Base-by-base conservation (phyloP, 1,140 invertebrate species). In the Leguminivora glycinivorella region DNA sequence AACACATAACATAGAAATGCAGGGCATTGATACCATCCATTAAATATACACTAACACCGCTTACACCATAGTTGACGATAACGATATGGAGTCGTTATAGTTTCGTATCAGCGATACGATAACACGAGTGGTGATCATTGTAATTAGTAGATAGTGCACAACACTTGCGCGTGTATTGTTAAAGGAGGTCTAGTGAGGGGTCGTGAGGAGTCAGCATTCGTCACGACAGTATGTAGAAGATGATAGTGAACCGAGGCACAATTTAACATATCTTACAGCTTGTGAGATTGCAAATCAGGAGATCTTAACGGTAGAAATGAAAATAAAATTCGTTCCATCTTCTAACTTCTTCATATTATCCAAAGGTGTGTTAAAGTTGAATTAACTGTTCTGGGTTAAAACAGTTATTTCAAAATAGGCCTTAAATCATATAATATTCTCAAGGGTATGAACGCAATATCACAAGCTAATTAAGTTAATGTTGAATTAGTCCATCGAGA, bases 401-500 rank as follows among this genome's bases (percentile, higher is more conserved):
- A n/a, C n/a, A n/a, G n/a, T n/a, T n/a, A n/a, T n/a, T n/a, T n/a
- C n/a, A n/a, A n/a, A n/a, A n/a, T n/a, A n/a, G n/a, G n/a, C n/a
- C n/a, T n/a, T n/a, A n/a, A n/a, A n/a, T n/a, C n/a, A n/a, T n/a
- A n/a, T n/a, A n/a, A n/a, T n/a, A n/a, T n/a, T n/a, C n/a, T n/a
- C n/a, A n/a, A n/a, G n/a, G n/a, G n/a, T 43, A 56, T 72, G 14
- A 56, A 5, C n/a, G 19, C 47, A 22, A 22, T 72, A 60, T 70
- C 43, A 73, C 67, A 31, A 58, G 43, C n/a, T 29, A n/a, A n/a
- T n/a, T n/a, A n/a, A n/a, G 67, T 26, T 12, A 63, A 17, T 52
- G 73, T 82, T 56, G 71, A 66, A 73, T 70, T 78, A 80, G 81
- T 77, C 56, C 82, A 74, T 83, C 58, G 76, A 78, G 87, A 87